Conservation (phyloP, 2,888 invertebrate genomes). For the Watsonalla cultraria region DNA sequence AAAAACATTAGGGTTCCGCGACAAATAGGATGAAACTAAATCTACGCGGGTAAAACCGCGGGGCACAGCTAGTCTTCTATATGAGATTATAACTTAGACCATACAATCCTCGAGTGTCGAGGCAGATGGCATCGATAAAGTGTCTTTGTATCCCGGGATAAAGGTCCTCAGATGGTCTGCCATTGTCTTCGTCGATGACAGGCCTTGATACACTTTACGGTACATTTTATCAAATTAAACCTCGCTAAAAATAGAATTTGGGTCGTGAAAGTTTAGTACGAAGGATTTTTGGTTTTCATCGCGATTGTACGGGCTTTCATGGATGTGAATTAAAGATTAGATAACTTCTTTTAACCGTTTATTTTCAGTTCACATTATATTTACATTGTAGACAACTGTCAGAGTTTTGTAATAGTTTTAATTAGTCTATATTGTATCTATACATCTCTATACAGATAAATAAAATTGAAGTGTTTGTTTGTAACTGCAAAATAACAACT, state of each 20-base stretch:
- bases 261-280: neutral
- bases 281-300: neutral
- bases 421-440: too few relatives aligned
- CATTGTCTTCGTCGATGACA: neutral
- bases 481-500: too few relatives aligned
- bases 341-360: too few relatives aligned
- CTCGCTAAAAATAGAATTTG: neutral
- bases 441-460: too few relatives aligned
- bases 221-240: neutral
- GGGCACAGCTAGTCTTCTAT: too few relatives aligned
- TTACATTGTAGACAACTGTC: too few relatives aligned
- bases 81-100: neutral
- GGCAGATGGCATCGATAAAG: conserved; percentile 48
- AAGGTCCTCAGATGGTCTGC: conserved; percentile 36
- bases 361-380: too few relatives aligned
- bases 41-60: too few relatives aligned
- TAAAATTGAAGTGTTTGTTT: too few relatives aligned
- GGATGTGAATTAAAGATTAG: neutral
- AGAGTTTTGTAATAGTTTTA: too few relatives aligned
- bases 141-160: conserved; percentile 50
- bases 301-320: neutral
- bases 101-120: neutral
- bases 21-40: too few relatives aligned
- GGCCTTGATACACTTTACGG: neutral
- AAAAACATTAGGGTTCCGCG: too few relatives aligned